These are phyloP conservation scores for Ormyrus pomaceus DNA, from an alignment of 2,888 invertebrate genomes.

Conservation along the genomic window DNA sequence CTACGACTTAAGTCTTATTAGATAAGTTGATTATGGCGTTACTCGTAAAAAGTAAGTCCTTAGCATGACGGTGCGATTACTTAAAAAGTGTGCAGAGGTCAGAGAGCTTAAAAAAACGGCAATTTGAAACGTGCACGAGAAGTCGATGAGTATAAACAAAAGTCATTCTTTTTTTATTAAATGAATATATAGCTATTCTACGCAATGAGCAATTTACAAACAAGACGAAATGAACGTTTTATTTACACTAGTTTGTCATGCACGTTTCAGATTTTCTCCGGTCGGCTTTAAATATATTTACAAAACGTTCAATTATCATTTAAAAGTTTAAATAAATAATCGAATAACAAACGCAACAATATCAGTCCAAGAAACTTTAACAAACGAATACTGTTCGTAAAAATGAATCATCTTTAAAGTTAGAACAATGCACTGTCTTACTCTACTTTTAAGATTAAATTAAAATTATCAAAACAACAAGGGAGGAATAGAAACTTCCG, in stretches of 20 bases:
- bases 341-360: neutral
- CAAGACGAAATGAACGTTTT: constrained; percentile 26
- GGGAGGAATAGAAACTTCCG: too few species aligned
- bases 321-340: constrained; percentile 2
- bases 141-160: neutral
- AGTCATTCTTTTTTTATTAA: neutral
- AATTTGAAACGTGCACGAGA: constrained; percentile 33
- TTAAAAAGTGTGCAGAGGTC: constrained; percentile 18
- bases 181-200: neutral
- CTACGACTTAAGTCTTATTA: constrained; percentile 2
- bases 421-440: too few species aligned
- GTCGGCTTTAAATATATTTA: constrained; percentile 15
- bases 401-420: neutral
- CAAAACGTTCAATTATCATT: constrained; percentile 22
- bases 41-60: constrained; percentile 20
- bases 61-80: constrained; percentile 1
- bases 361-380: neutral
- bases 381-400: constrained; percentile 6
- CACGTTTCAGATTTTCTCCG: constrained; percentile 23
- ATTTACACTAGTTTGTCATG: constrained; percentile 40
- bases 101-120: constrained; percentile 18
- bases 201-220: constrained; percentile 15
- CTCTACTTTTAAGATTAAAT: too few species aligned
- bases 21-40: too few species aligned
- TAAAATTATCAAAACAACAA: too few species aligned